Evolutionary conservation across 2,888 invertebrate genomes (phyloP).

Genomic region (Eupithecia exiguata): DNA sequence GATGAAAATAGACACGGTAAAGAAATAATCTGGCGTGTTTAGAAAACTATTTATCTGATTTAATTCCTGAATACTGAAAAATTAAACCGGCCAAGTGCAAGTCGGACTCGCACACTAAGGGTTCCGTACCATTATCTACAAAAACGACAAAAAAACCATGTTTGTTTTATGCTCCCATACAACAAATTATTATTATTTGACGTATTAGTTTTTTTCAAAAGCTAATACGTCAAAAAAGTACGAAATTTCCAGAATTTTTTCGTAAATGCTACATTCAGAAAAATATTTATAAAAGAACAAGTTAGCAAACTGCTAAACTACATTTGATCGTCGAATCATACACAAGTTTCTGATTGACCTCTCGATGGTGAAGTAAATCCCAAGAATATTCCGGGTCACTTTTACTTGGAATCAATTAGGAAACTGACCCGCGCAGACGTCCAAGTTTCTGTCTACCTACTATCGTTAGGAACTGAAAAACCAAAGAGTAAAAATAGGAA

Average conservation of each 20-base stretch:
- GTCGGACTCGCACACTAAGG: too few relatives aligned
- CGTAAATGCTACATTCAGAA: neutral
- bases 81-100: too few relatives aligned
- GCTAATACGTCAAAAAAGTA: too few relatives aligned
- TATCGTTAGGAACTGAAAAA: neutral
- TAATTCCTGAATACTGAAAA: too few relatives aligned
- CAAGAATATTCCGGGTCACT: conserved; percentile 10
- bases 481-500: neutral
- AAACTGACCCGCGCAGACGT: conserved; percentile 22
- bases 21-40: too few relatives aligned
- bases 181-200: too few relatives aligned
- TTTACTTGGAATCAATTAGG: conserved; percentile 29
- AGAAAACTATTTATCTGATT: too few relatives aligned
- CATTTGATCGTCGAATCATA: conserved; percentile 3
- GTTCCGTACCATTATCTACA: too few relatives aligned
- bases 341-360: conserved; percentile 8
- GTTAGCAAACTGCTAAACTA: conserved; percentile 1
- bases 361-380: neutral
- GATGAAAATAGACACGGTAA: too few relatives aligned
- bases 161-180: too few relatives aligned
- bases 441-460: conserved; percentile 1
- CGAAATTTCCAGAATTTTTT: neutral
- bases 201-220: too few relatives aligned
- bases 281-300: neutral
- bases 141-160: too few relatives aligned